These are phyloP conservation scores for Drosophila yooni DNA, from an alignment of 2,888 invertebrate species.

Conservation along the genomic window DNA sequence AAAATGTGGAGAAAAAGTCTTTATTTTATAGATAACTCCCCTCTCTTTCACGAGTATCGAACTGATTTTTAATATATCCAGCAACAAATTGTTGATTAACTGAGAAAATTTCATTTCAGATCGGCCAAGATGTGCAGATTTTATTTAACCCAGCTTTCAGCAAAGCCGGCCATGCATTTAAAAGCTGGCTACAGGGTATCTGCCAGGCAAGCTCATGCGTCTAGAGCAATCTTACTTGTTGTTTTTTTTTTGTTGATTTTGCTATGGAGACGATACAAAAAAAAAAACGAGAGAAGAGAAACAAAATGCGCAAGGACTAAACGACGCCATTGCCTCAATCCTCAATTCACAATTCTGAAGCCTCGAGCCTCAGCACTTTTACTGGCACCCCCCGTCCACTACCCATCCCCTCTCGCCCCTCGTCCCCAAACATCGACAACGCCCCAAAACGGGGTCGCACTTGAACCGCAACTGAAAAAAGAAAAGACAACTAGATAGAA, in stretches of 20 bases:
- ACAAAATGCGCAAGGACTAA: slow-evolving; percentile 55
- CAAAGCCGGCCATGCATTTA: neutral
- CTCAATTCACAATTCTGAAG: slow-evolving; percentile 6
- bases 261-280: slow-evolving; percentile 72
- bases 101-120: neutral
- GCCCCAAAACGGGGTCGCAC: slow-evolving; percentile 35
- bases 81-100: neutral
- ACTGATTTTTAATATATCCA: neutral
- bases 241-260: slow-evolving; percentile 65
- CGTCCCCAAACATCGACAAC: neutral
- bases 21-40: neutral
- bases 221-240: neutral
- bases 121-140: neutral
- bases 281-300: slow-evolving; percentile 12
- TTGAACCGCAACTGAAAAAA: slow-evolving; percentile 45
- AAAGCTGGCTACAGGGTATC: neutral
- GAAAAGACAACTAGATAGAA: slow-evolving; percentile 1
- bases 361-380: slow-evolving; percentile 2
- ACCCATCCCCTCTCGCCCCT: neutral
- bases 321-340: slow-evolving; percentile 43
- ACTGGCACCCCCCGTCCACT: no score
- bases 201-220: neutral
- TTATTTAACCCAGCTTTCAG: neutral
- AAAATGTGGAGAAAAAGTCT: no score
- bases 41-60: neutral